phyloP scores from a whole-genome alignment of 92 coral and sea anemone genomes.

The Pocillopora grandis region DNA sequence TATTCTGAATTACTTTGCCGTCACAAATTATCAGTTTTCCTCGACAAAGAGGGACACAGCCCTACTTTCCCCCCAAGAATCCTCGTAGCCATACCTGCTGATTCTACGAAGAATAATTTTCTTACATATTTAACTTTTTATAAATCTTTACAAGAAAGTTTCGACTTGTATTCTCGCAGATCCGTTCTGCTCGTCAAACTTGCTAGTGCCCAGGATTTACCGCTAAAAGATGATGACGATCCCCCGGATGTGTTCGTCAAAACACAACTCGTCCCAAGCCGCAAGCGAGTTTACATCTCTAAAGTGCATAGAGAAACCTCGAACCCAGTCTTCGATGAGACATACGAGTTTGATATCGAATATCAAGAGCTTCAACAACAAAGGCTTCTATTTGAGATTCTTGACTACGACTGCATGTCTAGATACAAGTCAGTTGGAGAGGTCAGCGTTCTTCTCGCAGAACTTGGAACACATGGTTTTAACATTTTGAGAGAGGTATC shows the following conservation, averaged over 20 bases:
- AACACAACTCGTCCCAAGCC: slow-evolving; percentile 84
- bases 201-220: slow-evolving; percentile 75
- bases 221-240: slow-evolving; percentile 63
- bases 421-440: slow-evolving; percentile 81
- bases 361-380: slow-evolving; percentile 83
- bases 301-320: slow-evolving; percentile 79
- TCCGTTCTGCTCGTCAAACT: slow-evolving; percentile 71
- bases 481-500: slow-evolving; percentile 88
- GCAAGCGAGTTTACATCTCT: slow-evolving; percentile 80
- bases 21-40: no score
- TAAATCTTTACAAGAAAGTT: no score
- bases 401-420: slow-evolving; percentile 88
- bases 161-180: slow-evolving; percentile 24
- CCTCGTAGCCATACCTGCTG: no score
- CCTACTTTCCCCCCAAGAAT: no score
- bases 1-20: not conserved
- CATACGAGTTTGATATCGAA: slow-evolving; percentile 84
- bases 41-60: no score
- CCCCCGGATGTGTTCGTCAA: slow-evolving; percentile 87
- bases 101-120: no score
- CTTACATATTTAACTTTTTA: no score
- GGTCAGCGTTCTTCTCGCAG: slow-evolving; percentile 75
- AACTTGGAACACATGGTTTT: slow-evolving; percentile 87
- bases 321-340: slow-evolving; percentile 84
- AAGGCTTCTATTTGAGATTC: slow-evolving; percentile 75